Conservation (phyloP, 2,113 vertebrate species). For the Neopipo cinnamomea region DNA sequence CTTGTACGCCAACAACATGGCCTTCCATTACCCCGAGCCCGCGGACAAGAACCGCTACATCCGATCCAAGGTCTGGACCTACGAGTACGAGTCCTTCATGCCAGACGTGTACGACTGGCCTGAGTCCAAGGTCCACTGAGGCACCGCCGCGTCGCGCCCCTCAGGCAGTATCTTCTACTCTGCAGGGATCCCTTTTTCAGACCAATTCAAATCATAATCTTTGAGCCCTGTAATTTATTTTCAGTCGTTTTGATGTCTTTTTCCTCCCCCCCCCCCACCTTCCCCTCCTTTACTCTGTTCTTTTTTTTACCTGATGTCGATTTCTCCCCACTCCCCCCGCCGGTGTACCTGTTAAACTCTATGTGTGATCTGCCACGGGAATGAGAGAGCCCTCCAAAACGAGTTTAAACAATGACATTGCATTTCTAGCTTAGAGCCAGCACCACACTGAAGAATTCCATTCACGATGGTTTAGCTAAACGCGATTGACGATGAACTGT, state of each 20-base stretch:
- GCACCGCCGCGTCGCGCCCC: neutral
- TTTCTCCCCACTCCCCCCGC: neutral
- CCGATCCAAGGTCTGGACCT: slow-evolving; percentile 85
- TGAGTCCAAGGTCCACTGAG: slow-evolving; percentile 70
- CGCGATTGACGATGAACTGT: neutral
- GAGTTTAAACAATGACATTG: neutral
- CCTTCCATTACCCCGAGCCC: slow-evolving; percentile 94
- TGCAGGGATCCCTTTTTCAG: slow-evolving; percentile 50
- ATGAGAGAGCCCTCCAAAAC: neutral
- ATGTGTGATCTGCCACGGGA: neutral
- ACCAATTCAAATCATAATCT: neutral
- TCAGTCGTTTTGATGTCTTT: neutral
- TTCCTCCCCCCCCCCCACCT: accelerated
- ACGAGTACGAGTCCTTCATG: slow-evolving; percentile 89
- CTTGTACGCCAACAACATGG: slow-evolving; percentile 91
- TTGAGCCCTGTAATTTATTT: slow-evolving; percentile 41
- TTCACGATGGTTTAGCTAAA: neutral
- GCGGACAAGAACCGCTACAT: slow-evolving; percentile 84
- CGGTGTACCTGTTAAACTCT: neutral
- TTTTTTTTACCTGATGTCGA: neutral
- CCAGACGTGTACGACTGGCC: slow-evolving; percentile 94
- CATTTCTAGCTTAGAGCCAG: neutral
- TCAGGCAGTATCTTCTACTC: neutral
- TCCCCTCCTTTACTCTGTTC: neutral
- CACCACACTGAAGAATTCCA: neutral